Conservation (phyloP, 2,797 vertebrate species). For the Clarias platycephalus region DNA sequence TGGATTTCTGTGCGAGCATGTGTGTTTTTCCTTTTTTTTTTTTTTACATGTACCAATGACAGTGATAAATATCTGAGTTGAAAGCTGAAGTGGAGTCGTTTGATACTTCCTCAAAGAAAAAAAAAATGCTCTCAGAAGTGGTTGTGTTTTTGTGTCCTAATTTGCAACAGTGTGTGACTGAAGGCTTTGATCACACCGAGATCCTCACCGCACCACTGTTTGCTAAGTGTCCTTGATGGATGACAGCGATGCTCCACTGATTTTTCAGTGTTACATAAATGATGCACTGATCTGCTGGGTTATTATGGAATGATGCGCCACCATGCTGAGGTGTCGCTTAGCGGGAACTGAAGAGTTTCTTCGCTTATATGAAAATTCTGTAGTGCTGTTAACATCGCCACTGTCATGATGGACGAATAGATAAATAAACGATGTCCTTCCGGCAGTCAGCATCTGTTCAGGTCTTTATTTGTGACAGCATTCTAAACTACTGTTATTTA, state of each 20-base stretch:
- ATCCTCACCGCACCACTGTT: slow-evolving; percentile 17
- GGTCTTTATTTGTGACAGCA: slow-evolving; percentile 10
- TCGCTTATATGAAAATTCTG: background rate
- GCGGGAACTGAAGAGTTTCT: background rate
- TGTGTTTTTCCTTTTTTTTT: background rate
- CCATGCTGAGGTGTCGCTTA: background rate
- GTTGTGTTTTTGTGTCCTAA: slow-evolving; percentile 12
- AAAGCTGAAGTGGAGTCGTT: slow-evolving; percentile 38
- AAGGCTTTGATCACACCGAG: slow-evolving; percentile 35
- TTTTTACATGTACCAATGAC: background rate
- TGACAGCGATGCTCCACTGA: slow-evolving; percentile 37
- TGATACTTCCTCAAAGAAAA: slow-evolving; percentile 25
- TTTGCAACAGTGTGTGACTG: slow-evolving; percentile 12
- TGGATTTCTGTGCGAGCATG: background rate
- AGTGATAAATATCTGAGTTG: slow-evolving; percentile 31
- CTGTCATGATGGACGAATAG: background rate
- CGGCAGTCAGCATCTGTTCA: slow-evolving; percentile 4
- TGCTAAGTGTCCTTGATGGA: slow-evolving; percentile 42
- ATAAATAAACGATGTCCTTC: background rate
- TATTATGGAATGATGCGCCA: slow-evolving; percentile 8
- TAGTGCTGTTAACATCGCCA: background rate
- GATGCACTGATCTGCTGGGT: slow-evolving; percentile 13
- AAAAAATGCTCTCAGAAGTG: slow-evolving; percentile 11
- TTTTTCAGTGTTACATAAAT: slow-evolving; percentile 41
- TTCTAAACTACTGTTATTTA: background rate